Conservation (phyloP, 2,113 vertebrate genomes). For the Phycodurus eques region DNA sequence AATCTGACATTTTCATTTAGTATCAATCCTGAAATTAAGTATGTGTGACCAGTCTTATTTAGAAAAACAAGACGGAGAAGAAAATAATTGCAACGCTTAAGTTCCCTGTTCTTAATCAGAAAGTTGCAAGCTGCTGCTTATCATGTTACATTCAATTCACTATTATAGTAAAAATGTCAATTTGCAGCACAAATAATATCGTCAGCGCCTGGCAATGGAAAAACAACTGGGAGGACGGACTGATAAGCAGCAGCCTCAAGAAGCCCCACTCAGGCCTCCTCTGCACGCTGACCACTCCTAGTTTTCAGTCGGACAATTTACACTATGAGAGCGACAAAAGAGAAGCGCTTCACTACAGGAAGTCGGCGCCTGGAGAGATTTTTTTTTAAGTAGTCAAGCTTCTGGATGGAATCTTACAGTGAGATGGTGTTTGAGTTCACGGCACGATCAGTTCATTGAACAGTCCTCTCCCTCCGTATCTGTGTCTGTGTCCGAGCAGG, state of each 20-base stretch:
- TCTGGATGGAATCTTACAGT: slow-evolving; percentile 67
- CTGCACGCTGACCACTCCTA: slow-evolving; percentile 36
- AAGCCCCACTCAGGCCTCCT: slow-evolving; percentile 28
- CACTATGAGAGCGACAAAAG: slow-evolving; percentile 45
- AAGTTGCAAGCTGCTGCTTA: slow-evolving; percentile 25
- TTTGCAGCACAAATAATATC: slow-evolving; percentile 44
- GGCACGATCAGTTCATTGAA: slow-evolving; percentile 81
- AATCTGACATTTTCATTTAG: slow-evolving; percentile 42
- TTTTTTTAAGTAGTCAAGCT: slow-evolving; percentile 55
- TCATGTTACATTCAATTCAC: slow-evolving; percentile 57
- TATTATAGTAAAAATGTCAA: slow-evolving; percentile 18
- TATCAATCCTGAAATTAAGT: slow-evolving; percentile 26
- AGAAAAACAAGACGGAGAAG: slow-evolving; percentile 22
- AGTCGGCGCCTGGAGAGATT: slow-evolving; percentile 45
- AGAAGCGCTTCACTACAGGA: slow-evolving; percentile 62
- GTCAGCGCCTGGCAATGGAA: slow-evolving; percentile 9
- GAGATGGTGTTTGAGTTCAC: slow-evolving; percentile 45
- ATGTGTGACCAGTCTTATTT: slow-evolving; percentile 17
- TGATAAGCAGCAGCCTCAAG: slow-evolving; percentile 21
- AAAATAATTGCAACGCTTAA: slow-evolving; percentile 10
- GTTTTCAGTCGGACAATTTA: slow-evolving; percentile 41
- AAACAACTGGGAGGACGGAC: slow-evolving; percentile 25
- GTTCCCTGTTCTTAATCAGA: slow-evolving; percentile 5
- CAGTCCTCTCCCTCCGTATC: slow-evolving; percentile 89
- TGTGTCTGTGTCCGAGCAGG: slow-evolving; percentile 88